Evolutionary conservation across 2,113 vertebrate species (phyloP).

Genomic region (Aplodontia rufa): DNA sequence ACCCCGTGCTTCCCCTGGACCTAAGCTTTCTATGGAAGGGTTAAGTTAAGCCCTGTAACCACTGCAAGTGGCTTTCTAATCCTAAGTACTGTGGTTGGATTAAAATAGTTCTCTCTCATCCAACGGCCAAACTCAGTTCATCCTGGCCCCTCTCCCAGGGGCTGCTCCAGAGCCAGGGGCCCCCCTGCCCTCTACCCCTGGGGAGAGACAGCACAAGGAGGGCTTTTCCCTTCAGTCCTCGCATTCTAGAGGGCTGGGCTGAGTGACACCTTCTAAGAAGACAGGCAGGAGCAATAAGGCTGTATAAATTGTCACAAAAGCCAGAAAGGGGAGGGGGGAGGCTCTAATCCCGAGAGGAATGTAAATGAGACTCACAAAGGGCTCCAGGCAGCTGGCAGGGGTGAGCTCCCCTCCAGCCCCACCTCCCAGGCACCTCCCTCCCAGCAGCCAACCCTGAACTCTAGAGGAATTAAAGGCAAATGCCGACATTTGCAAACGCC

Average conservation of each 20-base stretch:
- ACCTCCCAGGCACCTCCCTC: not conserved
- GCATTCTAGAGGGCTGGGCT: not conserved
- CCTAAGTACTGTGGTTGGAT: not conserved
- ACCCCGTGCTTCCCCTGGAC: too few species aligned
- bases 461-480: not conserved
- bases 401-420: rapidly evolving
- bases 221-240: not conserved
- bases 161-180: rapidly evolving
- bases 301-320: not conserved
- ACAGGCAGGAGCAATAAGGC: not conserved
- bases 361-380: not conserved
- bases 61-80: not conserved
- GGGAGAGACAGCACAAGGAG: not conserved
- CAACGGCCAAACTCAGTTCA: rapidly evolving
- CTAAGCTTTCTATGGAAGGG: not conserved
- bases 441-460: rapidly evolving
- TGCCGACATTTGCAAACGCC: too few species aligned
- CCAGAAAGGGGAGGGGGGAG: not conserved
- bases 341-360: not conserved
- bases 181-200: rapidly evolving
- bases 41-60: rapidly evolving
- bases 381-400: rapidly evolving
- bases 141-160: not conserved
- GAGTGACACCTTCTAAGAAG: not conserved
- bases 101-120: rapidly evolving